Base-by-base conservation (phyloP, 2,113 vertebrate species). In the Mungos mungo region DNA sequence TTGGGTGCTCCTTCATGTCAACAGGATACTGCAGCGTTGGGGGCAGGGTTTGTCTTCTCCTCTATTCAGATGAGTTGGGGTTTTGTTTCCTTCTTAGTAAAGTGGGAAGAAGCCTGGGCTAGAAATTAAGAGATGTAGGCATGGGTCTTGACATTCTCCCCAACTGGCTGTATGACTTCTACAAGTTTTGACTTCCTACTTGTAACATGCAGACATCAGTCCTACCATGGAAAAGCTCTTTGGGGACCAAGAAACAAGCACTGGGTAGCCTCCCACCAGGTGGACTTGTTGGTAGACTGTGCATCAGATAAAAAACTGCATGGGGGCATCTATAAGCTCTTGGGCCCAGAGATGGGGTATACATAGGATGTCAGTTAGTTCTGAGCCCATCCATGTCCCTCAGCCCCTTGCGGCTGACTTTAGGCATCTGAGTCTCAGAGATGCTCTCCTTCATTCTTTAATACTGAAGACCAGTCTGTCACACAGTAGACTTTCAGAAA, bases 1-100 rank as follows among this genome's bases (percentile, higher is more conserved):
- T 50, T 7, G 16, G 76, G 41, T 2, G 0, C 6, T 57, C 60
- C 23, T 83, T 29, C 1, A 0, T n/a, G 15, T 65, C 77, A 74
- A 72, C 38, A 77, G 52, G 60, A 45, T 10, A 63, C 79, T 60
- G 19, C 18, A 29, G 23, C 4, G 13, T 5, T 29, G 18, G n/a
- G 7, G 3, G 27, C 3, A 52, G 83, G 60, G 68, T 25, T 72
- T 14, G 18, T 47, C 89, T n/a, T 50, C 25, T 13, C 35, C 21
- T 13, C 35, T 50, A 0, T 35, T 57, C 38, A 25, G 23, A 38
- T 38, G 45, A 41, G 8, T 15, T 89, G 52, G 33, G 15, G 66
- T 31, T 80, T 52, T 66, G 21, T 81, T 66, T 79, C 57, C 47
- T 72, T 74, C 35, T 86, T 18, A 7, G 25, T 71, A 10, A 45